phyloP scores from a whole-genome alignment of 2,888 invertebrate species.

The Rhodophaea formosa region DNA sequence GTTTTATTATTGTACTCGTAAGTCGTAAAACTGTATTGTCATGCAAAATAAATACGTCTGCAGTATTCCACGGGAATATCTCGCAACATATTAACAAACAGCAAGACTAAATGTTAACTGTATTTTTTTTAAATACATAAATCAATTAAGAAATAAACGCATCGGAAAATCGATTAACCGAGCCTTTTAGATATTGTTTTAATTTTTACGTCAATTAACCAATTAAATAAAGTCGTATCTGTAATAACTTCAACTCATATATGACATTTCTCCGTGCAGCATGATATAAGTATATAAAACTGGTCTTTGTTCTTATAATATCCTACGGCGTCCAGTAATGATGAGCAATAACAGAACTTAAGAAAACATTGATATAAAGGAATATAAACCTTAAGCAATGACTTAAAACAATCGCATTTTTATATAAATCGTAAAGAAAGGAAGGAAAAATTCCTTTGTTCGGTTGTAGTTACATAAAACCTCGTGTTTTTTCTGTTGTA shows the following conservation, averaged over 20 bases:
- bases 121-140: background rate
- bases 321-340: background rate
- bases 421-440: conserved; percentile 4
- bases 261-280: conserved; percentile 9
- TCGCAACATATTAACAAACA: background rate
- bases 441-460: conserved; percentile 17
- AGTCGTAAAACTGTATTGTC: conserved; percentile 1
- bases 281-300: conserved; percentile 10
- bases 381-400: conserved; percentile 10
- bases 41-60: conserved; percentile 8
- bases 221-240: background rate
- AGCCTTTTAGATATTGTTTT: too few relatives aligned
- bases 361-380: conserved; percentile 9
- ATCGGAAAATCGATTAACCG: too few relatives aligned
- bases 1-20: conserved; percentile 5
- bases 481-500: conserved; percentile 11
- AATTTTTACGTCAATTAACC: too few relatives aligned
- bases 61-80: background rate
- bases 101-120: too few relatives aligned
- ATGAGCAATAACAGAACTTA: conserved; percentile 4
- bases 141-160: background rate
- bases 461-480: conserved; percentile 13
- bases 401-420: conserved; percentile 15
- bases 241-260: background rate
- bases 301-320: conserved; percentile 3